Percentiles rank a stretch among this genome's conserved stretches.
Conservation (phyloP, 2,888 invertebrate genomes). For the Megaustenia siamemsis region DNA sequence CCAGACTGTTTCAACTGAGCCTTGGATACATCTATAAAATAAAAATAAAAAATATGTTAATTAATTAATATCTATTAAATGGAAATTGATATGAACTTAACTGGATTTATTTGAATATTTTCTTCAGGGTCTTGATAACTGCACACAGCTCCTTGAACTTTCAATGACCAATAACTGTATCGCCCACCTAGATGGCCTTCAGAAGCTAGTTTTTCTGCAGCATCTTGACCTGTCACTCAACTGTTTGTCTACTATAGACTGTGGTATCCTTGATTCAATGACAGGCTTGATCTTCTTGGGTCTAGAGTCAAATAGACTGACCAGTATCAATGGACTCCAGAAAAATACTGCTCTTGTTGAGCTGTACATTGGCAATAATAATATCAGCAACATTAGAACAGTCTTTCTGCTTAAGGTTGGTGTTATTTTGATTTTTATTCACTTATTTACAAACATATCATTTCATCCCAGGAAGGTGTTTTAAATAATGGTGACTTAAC, state of each 20-base stretch:
- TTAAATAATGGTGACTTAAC: no score
- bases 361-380: slow-evolving; percentile 79
- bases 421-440: no score
- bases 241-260: slow-evolving; percentile 74
- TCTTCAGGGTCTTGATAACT: slow-evolving; percentile 76
- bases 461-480: no score
- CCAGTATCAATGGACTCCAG: slow-evolving; percentile 74
- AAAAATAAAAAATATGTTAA: no score
- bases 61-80: no score
- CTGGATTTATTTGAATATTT: not conserved
- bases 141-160: slow-evolving; percentile 77
- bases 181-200: slow-evolving; percentile 72
- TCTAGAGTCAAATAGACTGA: slow-evolving; percentile 76
- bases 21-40: no score
- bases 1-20: no score
- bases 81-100: not conserved
- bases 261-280: slow-evolving; percentile 68
- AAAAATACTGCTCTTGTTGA: slow-evolving; percentile 73
- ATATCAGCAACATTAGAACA: slow-evolving; percentile 76
- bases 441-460: no score
- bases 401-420: slow-evolving; percentile 78
- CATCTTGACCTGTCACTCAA: slow-evolving; percentile 77
- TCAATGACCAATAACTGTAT: slow-evolving; percentile 79
- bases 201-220: slow-evolving; percentile 70
- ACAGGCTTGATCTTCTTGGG: slow-evolving; percentile 73